Conservation (phyloP, 2,113 vertebrate genomes). For the Cynopterus brachyotis region DNA sequence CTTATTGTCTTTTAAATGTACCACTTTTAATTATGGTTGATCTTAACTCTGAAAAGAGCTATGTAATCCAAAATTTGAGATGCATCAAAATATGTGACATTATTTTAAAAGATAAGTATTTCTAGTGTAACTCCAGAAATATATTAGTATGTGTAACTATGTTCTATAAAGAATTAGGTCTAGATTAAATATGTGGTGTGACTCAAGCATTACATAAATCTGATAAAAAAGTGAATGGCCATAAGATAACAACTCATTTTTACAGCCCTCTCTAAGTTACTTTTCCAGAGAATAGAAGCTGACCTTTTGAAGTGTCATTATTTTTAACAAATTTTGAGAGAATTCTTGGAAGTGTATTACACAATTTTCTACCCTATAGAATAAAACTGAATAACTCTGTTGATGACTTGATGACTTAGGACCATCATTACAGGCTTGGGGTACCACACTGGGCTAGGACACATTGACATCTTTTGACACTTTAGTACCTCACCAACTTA, state of each 20-base stretch:
- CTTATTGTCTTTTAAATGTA: neutral
- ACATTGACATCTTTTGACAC: neutral
- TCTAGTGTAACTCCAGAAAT: slow-evolving; percentile 1
- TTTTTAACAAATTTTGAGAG: neutral
- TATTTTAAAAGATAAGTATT: neutral
- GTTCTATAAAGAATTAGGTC: neutral
- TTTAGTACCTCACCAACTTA: neutral
- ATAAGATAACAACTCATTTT: neutral
- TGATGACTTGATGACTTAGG: neutral
- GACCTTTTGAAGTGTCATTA: neutral
- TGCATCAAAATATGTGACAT: neutral
- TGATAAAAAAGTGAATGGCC: neutral
- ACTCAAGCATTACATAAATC: neutral
- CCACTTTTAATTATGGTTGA: neutral
- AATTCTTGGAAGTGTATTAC: neutral
- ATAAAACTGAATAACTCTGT: neutral
- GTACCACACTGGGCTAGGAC: neutral
- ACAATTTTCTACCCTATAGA: neutral
- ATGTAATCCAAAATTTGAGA: neutral
- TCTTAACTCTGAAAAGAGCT: slow-evolving; percentile 18
- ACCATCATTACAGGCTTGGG: neutral
- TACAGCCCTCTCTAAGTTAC: neutral
- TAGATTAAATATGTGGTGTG: neutral
- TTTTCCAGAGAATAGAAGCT: neutral
- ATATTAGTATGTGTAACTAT: neutral